Base-by-base conservation (phyloP, 2,797 vertebrate species). In the Diplodus sargus region DNA sequence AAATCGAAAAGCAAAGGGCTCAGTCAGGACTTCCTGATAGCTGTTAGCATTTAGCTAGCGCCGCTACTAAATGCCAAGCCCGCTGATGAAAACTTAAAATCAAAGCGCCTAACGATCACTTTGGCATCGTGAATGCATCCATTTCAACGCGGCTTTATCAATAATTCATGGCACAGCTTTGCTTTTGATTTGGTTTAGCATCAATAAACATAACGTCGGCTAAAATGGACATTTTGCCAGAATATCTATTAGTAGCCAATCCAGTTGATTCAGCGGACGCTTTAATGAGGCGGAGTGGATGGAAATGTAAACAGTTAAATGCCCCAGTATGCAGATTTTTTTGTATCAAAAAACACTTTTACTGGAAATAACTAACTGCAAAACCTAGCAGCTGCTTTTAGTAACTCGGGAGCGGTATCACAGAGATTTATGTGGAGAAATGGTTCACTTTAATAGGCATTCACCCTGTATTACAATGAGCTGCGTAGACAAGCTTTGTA, bases 11-110 rank as follows among this genome's bases (percentile, higher is more conserved):
- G 30, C 1, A 0, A 1, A 57, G 11, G 17, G 1, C 0, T 72
- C 70, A 28, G 53, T 63, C 28, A 4, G 17, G 64, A 20, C 13
- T 22, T 23, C 63, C 10, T 20, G 54, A 57, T 39, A 51, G 45
- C 49, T 75, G 14, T 63, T 66, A 54, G 47, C 28, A 42, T 74
- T 68, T 30, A 66, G 12, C 56, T 10, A 13, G 12, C 12, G 17
- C 25, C 65, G 28, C 62, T 65, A 52, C 45, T 51, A 58, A 83
- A 79, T 17, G 48, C 14, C 23, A n/a, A 34, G 51, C 49, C 16
- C 59, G 20, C 43, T 79, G 48, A 77, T 74, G 10, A 59, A 80
- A 86, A 60, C 34, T 48, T 17, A 15, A 58, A 62, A 84, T 87
- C 58, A 85, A 83, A 71, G 45, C 12, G 2, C 48, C 49, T 57